Conservation (phyloP, 53 echinoderm and acorn worm genomes). For the Echinarachnius parma region DNA sequence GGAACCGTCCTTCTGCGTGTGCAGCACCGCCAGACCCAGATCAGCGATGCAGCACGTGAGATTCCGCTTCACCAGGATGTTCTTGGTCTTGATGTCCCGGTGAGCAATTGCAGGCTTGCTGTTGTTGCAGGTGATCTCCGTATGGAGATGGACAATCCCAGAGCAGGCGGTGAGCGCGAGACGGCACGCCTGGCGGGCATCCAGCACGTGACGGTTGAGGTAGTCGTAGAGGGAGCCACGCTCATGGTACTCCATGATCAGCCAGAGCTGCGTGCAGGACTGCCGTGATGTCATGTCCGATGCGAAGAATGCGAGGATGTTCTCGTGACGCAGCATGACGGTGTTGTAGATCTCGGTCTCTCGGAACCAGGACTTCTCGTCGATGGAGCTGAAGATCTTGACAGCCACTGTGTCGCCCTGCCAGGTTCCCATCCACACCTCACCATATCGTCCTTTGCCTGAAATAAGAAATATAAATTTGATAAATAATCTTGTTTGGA, state of each 20-base stretch:
- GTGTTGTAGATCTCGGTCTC: slow-evolving; percentile 99
- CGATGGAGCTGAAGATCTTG: slow-evolving; percentile 97
- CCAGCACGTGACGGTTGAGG: slow-evolving; percentile 85
- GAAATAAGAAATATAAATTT: too few species aligned
- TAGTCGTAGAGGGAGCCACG: slow-evolving; percentile 96
- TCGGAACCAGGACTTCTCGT: slow-evolving; percentile 97
- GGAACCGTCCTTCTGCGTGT: slow-evolving; percentile 71
- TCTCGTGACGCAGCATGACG: slow-evolving; percentile 87
- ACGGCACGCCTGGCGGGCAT: slow-evolving; percentile 68
- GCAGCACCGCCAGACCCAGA: slow-evolving; percentile 85
- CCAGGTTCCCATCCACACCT: slow-evolving; percentile 98
- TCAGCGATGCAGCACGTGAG: slow-evolving; percentile 94
- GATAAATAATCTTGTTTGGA: too few species aligned
- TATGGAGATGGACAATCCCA: slow-evolving; percentile 90
- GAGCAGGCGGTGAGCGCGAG: slow-evolving; percentile 76
- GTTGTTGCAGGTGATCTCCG: slow-evolving; percentile 92
- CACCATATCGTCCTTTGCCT: slow-evolving; percentile 97
- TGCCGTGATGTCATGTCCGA: slow-evolving; percentile 97
- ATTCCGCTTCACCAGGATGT: slow-evolving; percentile 90
- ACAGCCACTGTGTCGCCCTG: slow-evolving; percentile 93
- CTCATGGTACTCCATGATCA: slow-evolving; percentile 95
- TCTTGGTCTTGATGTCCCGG: slow-evolving; percentile 91
- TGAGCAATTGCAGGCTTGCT: slow-evolving; percentile 96
- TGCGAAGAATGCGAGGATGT: slow-evolving; percentile 94
- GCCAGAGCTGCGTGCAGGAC: slow-evolving; percentile 97